These are phyloP conservation scores for Eubucco bourcierii DNA, from an alignment of 2,113 vertebrate species.

Conservation along the genomic window DNA sequence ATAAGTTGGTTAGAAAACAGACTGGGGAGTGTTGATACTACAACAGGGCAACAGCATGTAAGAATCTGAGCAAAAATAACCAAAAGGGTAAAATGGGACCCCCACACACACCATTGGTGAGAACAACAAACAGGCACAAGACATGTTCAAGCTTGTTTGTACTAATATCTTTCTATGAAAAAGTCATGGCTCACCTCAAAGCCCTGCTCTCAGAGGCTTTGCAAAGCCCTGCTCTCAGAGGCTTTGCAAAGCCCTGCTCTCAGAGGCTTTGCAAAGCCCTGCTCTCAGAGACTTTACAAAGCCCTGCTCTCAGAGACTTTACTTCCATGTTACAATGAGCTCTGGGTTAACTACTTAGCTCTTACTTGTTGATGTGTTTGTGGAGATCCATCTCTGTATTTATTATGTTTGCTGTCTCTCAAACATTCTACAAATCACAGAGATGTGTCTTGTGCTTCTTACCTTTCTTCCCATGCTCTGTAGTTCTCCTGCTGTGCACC, in stretches of 20 bases:
- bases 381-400: background rate
- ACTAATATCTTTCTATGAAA: background rate
- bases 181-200: background rate
- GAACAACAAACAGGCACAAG: background rate
- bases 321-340: background rate
- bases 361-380: background rate
- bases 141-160: background rate
- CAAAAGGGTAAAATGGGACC: background rate
- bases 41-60: background rate
- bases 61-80: background rate
- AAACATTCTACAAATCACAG: background rate
- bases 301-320: background rate
- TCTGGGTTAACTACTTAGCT: background rate
- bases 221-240: background rate
- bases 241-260: background rate
- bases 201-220: background rate
- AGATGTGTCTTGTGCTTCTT: background rate
- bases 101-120: background rate
- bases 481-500: background rate
- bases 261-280: no score
- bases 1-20: slow-evolving; percentile 45
- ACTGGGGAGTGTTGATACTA: slow-evolving; percentile 43
- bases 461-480: background rate
- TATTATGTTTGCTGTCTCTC: background rate
- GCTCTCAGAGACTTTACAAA: no score